Conservation (phyloP, 1,140 invertebrate genomes). For the Cherax destructor region DNA sequence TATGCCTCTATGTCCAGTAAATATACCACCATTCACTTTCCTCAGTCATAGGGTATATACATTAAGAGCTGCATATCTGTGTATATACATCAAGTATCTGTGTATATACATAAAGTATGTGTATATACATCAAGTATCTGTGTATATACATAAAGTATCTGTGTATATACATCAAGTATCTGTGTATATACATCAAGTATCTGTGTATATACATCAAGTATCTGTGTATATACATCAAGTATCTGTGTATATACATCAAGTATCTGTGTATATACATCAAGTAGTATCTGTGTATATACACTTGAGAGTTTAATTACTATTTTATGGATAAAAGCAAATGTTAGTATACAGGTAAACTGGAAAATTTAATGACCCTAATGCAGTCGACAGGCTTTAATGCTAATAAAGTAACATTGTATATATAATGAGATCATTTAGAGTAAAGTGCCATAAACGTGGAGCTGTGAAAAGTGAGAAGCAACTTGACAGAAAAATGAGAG, state of each 20-base stretch:
- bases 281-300: background rate
- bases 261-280: background rate
- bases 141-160: background rate
- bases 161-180: background rate
- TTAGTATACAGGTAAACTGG: too few species aligned
- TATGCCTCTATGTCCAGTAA: too few species aligned
- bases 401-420: background rate
- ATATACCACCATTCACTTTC: too few species aligned
- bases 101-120: background rate
- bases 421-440: background rate
- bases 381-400: too few species aligned
- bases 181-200: background rate
- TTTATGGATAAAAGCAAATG: too few species aligned
- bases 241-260: background rate
- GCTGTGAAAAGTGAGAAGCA: too few species aligned
- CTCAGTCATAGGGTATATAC: background rate
- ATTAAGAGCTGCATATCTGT: background rate
- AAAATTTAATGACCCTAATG: too few species aligned
- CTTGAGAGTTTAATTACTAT: too few species aligned
- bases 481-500: too few species aligned
- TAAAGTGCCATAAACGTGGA: too few species aligned
- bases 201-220: background rate
- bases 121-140: too few species aligned
- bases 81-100: background rate
- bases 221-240: background rate